Evolutionary conservation across 1,140 invertebrate species (phyloP).

Genomic region (Thalassaphorura encarpata): DNA sequence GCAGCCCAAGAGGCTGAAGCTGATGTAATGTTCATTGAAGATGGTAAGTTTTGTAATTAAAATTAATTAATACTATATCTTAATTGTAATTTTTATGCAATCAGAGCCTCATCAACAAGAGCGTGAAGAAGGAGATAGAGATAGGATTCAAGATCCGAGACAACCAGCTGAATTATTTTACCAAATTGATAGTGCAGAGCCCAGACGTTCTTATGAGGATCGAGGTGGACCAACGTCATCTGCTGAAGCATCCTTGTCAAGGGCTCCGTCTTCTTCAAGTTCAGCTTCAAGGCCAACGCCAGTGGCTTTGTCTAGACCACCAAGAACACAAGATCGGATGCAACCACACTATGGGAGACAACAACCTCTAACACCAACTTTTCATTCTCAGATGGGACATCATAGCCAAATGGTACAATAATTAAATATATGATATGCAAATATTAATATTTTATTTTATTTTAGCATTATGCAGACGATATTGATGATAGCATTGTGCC

Average conservation of each 20-base stretch:
- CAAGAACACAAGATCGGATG: neutral
- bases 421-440: neutral
- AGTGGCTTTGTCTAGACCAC: neutral
- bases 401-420: neutral
- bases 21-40: neutral
- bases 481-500: constrained; percentile 82
- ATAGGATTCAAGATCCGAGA: neutral
- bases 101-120: constrained; percentile 3
- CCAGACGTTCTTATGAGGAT: neutral
- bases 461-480: constrained; percentile 16
- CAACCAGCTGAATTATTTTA: neutral
- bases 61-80: neutral
- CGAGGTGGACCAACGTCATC: neutral
- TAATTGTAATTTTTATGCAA: neutral
- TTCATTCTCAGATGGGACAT: neutral
- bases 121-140: constrained; percentile 1
- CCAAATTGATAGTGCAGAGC: neutral
- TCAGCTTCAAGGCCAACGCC: neutral
- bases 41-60: neutral
- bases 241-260: neutral
- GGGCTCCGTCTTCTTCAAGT: too few relatives aligned
- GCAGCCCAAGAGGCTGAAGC: constrained; percentile 1
- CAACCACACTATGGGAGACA: neutral
- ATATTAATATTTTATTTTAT: neutral
- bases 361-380: neutral